phyloP scores from a whole-genome alignment of 2,888 invertebrate species.

The Acholoe squamosa region DNA sequence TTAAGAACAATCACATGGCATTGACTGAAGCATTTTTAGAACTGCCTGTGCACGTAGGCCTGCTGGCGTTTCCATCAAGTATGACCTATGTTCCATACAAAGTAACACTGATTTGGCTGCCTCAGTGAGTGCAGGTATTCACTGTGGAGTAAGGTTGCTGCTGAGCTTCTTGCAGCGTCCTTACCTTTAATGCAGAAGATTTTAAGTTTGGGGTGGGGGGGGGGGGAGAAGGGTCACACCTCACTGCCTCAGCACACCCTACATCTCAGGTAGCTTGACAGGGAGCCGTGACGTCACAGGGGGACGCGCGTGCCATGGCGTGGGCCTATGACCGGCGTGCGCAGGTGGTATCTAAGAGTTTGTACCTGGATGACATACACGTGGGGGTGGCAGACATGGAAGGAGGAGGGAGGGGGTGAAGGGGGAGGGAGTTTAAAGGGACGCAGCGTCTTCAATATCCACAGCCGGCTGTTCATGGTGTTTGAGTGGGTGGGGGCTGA shows the following conservation, averaged over 20 bases:
- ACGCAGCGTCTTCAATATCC: neutral
- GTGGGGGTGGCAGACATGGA: neutral
- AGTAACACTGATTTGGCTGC: too few species aligned
- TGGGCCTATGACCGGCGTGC: conserved; percentile 19
- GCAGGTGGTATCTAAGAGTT: conserved; percentile 15
- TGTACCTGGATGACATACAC: conserved; percentile 6
- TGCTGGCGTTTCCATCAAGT: too few species aligned
- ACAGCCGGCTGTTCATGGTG: neutral
- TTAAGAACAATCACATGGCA: too few species aligned
- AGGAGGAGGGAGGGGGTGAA: neutral
- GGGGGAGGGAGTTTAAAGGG: conserved; percentile 37
- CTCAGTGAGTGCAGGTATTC: too few species aligned
- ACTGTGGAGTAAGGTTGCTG: too few species aligned
- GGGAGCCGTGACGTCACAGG: neutral
- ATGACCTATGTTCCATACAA: too few species aligned
- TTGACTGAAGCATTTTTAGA: too few species aligned
- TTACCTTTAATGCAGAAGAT: neutral
- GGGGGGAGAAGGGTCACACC: neutral
- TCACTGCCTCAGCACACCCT: neutral
- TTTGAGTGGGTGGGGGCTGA: too few species aligned
- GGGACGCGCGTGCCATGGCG: neutral
- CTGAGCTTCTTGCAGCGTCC: too few species aligned
- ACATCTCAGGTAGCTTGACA: neutral
- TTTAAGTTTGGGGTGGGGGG: neutral
- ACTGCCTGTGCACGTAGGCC: too few species aligned